Evolutionary conservation across 1,140 invertebrate genomes (phyloP).

Genomic region (Drosophila triauraria): DNA sequence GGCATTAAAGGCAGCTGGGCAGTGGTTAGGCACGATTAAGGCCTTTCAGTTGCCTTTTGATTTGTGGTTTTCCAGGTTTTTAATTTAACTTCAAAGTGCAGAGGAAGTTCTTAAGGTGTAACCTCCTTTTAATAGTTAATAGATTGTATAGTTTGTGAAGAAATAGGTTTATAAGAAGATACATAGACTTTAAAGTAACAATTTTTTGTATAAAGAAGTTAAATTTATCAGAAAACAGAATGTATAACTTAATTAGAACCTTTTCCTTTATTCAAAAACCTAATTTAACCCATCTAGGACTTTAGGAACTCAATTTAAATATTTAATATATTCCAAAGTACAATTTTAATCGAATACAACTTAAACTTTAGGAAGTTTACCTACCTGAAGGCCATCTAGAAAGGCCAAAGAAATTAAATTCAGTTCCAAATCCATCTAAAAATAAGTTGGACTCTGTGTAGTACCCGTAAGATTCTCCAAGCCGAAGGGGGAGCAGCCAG

Average conservation of each 20-base stretch:
- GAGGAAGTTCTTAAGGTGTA: not conserved
- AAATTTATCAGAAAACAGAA: not conserved
- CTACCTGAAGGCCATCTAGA: not conserved
- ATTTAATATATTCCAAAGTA: not conserved
- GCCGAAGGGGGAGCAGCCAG: slow-evolving; percentile 19
- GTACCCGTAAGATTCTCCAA: slow-evolving; percentile 13
- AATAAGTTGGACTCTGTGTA: not conserved
- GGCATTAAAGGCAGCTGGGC: slow-evolving; percentile 7
- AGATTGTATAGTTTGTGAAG: not conserved
- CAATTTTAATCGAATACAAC: too few relatives aligned
- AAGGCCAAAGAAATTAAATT: not conserved
- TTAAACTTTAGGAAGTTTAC: not conserved
- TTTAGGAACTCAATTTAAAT: not conserved
- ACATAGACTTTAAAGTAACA: not conserved
- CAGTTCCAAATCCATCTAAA: slow-evolving; percentile 1
- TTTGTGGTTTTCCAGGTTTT: slow-evolving; percentile 20
- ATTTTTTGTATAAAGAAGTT: not conserved
- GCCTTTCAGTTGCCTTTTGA: slow-evolving; percentile 10
- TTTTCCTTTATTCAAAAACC: too few relatives aligned
- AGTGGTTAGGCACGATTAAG: slow-evolving; percentile 33
- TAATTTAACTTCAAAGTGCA: not conserved
- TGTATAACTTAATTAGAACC: not conserved
- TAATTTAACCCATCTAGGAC: not conserved
- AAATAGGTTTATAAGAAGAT: rapidly evolving
- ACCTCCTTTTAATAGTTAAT: too few relatives aligned